These are phyloP conservation scores for Molanna angustata DNA, from an alignment of 2,888 invertebrate genomes.

Conservation along the genomic window DNA sequence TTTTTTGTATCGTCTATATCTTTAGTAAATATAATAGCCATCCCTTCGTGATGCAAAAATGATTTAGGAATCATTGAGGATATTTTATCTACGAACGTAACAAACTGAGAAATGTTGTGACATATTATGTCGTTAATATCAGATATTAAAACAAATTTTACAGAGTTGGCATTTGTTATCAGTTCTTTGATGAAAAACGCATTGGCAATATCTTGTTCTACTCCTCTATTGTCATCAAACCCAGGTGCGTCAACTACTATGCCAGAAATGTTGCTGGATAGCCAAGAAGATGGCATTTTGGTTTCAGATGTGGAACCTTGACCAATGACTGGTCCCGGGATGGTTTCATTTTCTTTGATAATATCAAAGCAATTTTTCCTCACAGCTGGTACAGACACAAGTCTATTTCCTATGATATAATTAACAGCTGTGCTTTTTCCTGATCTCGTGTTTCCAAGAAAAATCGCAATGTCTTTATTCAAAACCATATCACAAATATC, in stretches of 20 bases:
- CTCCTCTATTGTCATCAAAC: constrained; percentile 6
- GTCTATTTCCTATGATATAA: background rate
- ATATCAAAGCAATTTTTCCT: background rate
- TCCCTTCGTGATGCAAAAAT: background rate
- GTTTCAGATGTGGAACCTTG: background rate
- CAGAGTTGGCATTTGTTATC: background rate
- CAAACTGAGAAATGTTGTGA: background rate
- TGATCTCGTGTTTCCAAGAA: constrained; percentile 4
- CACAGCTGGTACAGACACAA: background rate
- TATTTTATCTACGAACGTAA: background rate
- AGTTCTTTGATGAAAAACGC: constrained; percentile 6
- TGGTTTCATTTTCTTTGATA: background rate
- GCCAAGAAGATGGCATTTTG: background rate
- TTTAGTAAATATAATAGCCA: constrained; percentile 1
- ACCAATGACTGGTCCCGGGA: background rate
- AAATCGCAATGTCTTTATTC: background rate
- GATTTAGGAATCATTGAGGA: background rate
- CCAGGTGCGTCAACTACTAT: constrained; percentile 4
- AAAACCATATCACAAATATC: too few species aligned
- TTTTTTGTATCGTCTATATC: background rate
- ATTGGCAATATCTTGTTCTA: constrained; percentile 5
- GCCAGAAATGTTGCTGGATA: background rate
- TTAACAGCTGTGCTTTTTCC: constrained; percentile 1
- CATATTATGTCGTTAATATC: constrained; percentile 1
- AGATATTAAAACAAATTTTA: constrained; percentile 4